Base-by-base conservation (phyloP, 2,797 vertebrate species). In the Rhyacichthys aspro region DNA sequence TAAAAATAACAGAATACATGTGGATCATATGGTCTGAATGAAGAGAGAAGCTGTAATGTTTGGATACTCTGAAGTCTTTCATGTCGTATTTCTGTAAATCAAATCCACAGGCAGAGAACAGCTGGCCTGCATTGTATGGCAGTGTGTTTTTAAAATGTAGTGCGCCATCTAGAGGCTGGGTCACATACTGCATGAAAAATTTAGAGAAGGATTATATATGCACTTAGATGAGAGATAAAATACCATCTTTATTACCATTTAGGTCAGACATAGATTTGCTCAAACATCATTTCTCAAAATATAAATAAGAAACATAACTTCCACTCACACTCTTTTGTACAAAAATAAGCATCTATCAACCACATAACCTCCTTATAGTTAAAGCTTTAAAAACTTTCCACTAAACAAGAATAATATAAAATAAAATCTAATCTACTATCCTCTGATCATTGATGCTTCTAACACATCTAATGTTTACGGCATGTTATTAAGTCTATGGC, bases 131-230 rank as follows among this genome's bases (percentile, higher is more conserved):
- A 61, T 43, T 23, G 19, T 45, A 44, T 23, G 12, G 14, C 0
- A n/a, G 1, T 11, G 23, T 15, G 0, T 28, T 72, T 74, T 62
- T 45, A 53, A 55, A 66, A 70, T 57, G 19, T 54, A 76, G 65
- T 42, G 58, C 76, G 83, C 78, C 88, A 78, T 70, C 89, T 87
- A 83, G 84, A 81, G 87, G 84, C 57, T 1, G 33, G 41, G 63
- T 49, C 42, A 8, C 43, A 32, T 4, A n/a, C 64, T 17, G 56
- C 39, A 17, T 3, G 7, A 2, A 28, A 28, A 28, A 3, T 28
- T 5, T 5, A 28, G 23, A 28, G 23, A 28, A 28, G 7, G 2
- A 6, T 28, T 28, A 28, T 28, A 28, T 5, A 28, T 28, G 23
- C 23, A 28, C 23, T 11, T n/a, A 46, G 70, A 42, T 50, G 62